Conservation (phyloP, 2,113 vertebrate genomes). For the Pterocles gutturalis region DNA sequence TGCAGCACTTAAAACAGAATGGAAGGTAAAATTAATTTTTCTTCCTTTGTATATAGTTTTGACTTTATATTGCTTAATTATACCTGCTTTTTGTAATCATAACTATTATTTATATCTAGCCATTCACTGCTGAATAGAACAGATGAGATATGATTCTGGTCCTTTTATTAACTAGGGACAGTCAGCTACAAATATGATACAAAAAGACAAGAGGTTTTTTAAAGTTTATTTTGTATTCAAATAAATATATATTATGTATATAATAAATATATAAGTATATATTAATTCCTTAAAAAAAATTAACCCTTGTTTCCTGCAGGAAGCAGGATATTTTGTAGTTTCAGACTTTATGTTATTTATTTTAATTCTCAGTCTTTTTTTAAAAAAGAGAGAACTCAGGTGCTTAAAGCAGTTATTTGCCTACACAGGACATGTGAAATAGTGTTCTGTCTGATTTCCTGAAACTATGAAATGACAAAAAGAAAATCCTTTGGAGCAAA, state of each 20-base stretch:
- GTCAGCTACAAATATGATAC: background rate
- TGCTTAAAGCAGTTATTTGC: background rate
- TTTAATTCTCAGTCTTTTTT: background rate
- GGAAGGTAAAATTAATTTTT: background rate
- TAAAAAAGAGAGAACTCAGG: background rate
- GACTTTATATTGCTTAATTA: background rate
- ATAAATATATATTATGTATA: background rate
- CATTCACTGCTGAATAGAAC: background rate
- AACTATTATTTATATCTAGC: background rate
- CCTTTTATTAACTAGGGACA: background rate
- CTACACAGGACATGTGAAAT: background rate
- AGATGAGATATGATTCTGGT: background rate
- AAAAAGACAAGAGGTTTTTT: background rate
- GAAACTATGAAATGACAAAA: background rate
- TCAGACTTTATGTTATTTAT: background rate
- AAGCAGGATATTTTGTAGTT: background rate
- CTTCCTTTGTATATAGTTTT: background rate
- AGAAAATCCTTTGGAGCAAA: background rate
- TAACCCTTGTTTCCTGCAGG: background rate
- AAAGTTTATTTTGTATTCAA: background rate
- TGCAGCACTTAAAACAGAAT: background rate
- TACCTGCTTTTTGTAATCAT: background rate
- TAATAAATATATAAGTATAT: background rate
- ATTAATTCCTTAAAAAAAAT: background rate
- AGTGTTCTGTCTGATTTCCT: background rate